Conservation (phyloP, 2,113 vertebrate species). For the Tenrec ecaudatus region DNA sequence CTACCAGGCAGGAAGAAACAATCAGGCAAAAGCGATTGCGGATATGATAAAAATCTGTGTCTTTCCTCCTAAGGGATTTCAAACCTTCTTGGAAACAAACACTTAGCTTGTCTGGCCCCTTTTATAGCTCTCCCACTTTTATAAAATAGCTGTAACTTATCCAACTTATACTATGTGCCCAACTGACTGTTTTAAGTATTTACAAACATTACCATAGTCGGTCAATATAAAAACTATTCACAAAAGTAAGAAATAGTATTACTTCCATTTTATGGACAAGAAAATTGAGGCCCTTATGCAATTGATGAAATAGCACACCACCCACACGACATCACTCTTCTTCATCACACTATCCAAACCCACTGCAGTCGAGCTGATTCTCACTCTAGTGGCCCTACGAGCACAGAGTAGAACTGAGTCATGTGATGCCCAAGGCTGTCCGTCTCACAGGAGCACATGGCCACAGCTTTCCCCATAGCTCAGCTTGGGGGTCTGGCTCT, state of each 20-base stretch:
- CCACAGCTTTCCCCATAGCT: neutral
- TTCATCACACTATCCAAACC: neutral
- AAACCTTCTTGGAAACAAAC: neutral
- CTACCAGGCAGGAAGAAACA: neutral
- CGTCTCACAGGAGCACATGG: neutral
- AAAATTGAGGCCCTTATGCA: neutral
- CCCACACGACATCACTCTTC: neutral
- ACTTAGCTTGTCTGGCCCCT: neutral
- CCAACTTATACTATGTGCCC: neutral
- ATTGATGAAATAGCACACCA: neutral
- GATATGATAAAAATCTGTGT: neutral
- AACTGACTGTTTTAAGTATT: neutral
- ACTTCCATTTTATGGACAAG: neutral
- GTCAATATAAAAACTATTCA: too few relatives aligned
- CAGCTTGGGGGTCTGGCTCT: too few relatives aligned
- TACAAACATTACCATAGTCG: neutral
- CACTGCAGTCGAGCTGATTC: neutral
- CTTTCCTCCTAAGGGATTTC: slow-evolving; percentile 1
- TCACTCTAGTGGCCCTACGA: neutral
- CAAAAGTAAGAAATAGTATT: neutral
- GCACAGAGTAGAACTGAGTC: neutral
- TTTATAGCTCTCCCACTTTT: neutral
- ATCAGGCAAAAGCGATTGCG: neutral
- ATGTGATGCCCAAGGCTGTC: neutral
- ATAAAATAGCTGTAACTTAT: neutral